Conservation (phyloP, 1,140 invertebrate genomes). For the Lepidotrigona ventralis region DNA sequence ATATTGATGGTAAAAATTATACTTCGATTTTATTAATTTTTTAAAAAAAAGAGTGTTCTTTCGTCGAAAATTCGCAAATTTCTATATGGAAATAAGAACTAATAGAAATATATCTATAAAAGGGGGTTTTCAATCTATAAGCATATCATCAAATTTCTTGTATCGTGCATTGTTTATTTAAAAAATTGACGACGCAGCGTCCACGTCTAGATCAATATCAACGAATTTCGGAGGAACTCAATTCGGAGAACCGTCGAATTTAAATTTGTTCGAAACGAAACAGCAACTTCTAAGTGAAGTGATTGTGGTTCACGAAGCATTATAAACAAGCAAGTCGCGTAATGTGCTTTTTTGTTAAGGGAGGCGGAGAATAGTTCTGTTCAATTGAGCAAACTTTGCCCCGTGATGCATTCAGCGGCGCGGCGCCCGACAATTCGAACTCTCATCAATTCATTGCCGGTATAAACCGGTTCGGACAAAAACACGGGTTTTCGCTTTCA, state of each 20-base stretch:
- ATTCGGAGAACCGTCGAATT: not conserved
- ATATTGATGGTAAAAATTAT: too few species aligned
- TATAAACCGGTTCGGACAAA: conserved; percentile 9
- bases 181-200: not conserved
- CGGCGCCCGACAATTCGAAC: conserved; percentile 26
- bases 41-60: too few species aligned
- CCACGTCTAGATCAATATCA: not conserved
- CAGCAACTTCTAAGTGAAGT: not conserved
- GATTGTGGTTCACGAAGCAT: not conserved
- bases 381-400: conserved; percentile 25
- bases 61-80: too few species aligned
- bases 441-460: conserved; percentile 40
- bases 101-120: too few species aligned
- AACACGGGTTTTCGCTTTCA: conserved; percentile 47
- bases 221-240: too few species aligned
- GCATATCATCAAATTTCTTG: too few species aligned
- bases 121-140: too few species aligned
- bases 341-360: not conserved
- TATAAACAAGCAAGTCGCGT: not conserved
- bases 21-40: too few species aligned
- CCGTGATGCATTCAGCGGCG: conserved; percentile 23
- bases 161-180: too few species aligned
- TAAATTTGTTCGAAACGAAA: not conserved
- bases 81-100: too few species aligned
- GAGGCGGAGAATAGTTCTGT: conserved; percentile 14